Evolutionary conservation across 2,113 vertebrate species (phyloP).

Genomic region (Stercorarius parasiticus): DNA sequence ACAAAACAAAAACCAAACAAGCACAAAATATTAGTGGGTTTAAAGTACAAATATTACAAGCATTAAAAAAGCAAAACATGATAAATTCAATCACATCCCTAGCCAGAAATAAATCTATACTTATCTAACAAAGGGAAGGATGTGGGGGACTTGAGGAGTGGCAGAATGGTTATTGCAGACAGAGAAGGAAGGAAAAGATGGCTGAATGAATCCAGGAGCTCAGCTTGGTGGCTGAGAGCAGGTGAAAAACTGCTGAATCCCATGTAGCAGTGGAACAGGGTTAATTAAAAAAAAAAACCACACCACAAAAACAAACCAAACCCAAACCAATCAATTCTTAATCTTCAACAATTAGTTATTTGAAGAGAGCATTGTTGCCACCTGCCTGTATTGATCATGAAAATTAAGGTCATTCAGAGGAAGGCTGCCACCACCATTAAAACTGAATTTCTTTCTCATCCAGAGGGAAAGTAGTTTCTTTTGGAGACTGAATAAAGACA

Average conservation of each 20-base stretch:
- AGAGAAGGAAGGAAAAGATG: not conserved
- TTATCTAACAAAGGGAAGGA: not conserved
- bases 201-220: not conserved
- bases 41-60: not conserved
- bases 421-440: constrained; percentile 23
- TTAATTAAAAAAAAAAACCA: not conserved
- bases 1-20: not conserved
- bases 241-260: not conserved
- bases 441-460: constrained; percentile 4
- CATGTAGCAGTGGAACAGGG: not conserved
- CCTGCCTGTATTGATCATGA: constrained; percentile 55
- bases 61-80: not conserved
- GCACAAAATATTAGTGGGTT: not conserved
- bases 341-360: constrained; percentile 55
- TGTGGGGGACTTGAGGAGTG: not conserved
- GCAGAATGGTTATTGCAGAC: not conserved
- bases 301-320: not conserved
- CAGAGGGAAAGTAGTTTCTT: not conserved
- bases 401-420: not conserved
- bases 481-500: constrained; percentile 16
- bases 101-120: not conserved
- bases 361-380: constrained; percentile 41
- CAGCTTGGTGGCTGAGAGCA: not conserved
- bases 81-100: not conserved
- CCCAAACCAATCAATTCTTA: constrained; percentile 25